Evolutionary conservation across 2,797 vertebrate genomes (phyloP).

Genomic region (Lepidocolaptes lacrymiger): DNA sequence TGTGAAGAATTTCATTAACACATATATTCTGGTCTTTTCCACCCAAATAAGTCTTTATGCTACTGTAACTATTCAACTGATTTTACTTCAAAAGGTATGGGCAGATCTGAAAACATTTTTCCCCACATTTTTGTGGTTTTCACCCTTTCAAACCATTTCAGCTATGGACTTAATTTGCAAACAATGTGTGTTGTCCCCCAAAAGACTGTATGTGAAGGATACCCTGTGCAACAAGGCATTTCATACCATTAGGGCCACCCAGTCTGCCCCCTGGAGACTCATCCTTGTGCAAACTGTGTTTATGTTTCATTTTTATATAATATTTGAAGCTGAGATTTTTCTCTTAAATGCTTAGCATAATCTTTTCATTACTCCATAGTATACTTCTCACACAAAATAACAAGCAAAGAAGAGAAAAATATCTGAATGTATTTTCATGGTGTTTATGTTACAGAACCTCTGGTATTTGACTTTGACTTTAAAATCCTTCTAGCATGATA

Average conservation of each 20-base stretch:
- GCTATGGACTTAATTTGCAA: conserved; percentile 54
- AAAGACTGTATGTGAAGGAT: conserved; percentile 58
- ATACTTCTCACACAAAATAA: neutral
- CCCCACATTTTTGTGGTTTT: conserved; percentile 53
- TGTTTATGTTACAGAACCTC: conserved; percentile 33
- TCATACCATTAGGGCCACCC: conserved; percentile 30
- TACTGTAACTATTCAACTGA: neutral
- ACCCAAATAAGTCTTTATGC: conserved; percentile 7
- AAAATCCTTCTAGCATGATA: conserved; percentile 21
- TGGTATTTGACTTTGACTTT: conserved; percentile 28
- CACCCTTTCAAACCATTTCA: conserved; percentile 56
- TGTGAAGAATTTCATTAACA: neutral
- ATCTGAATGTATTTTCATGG: neutral
- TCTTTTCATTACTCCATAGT: conserved; percentile 16
- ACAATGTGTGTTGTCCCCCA: conserved; percentile 53
- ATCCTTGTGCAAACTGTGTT: conserved; percentile 26
- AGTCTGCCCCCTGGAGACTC: conserved; percentile 9
- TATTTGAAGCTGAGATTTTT: conserved; percentile 47
- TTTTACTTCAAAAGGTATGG: conserved; percentile 59
- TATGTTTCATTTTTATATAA: conserved; percentile 33
- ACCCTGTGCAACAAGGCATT: conserved; percentile 32
- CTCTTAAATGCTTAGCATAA: conserved; percentile 33
- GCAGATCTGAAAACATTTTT: conserved; percentile 48
- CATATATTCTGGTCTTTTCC: neutral
- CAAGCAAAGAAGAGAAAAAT: conserved; percentile 4